Evolutionary conservation across 2,797 vertebrate species (phyloP), one percentile per base, ranked within the genome.

Genomic region (Vespertilio murinus): DNA sequence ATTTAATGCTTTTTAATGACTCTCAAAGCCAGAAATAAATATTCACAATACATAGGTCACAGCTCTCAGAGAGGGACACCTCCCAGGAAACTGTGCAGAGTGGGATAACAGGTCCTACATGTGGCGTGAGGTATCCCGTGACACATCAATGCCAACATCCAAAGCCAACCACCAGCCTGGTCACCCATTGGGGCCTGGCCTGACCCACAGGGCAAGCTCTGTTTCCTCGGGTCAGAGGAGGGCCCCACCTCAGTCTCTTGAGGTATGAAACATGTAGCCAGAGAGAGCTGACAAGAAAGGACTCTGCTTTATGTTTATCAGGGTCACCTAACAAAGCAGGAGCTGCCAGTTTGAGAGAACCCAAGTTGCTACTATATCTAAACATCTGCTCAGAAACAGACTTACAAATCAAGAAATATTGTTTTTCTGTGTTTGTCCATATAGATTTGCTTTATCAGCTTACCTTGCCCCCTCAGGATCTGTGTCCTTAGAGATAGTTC

Each of bases 81-180:
- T 40, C 40, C 13, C 13, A 8, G 10, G 18, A 47, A 40, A 23
- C 6, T 0, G 8, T 10, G 1, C 38, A 40, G 35, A 67, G 11
- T 2, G 11, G 35, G 30, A 30, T 45, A 11, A 14, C 2, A 23
- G 80, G 42, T 30, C 79, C 38, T 23, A 8, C 0, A 25, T 0
- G 5, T 12, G 28, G 30, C 23, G 8, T 20, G 35, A 33, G 13
- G 1, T 8, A 38, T 30, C 13, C 23, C 18, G 20, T 2, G 4
- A 22, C 54, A 73, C 0, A 0, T 33, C 30, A 40, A 40, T 0
- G 1, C 59, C 30, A 47, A 38, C 25, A 23, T 1, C 35, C 33
- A 77, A 3, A 42, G 23, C 18, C 16, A 56, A 45, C 1, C 54
- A 14, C 61, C 71, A 88, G 47, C 22, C n/a, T 40, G 25, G 4